Percentiles rank a stretch among this genome's conserved stretches.
These are phyloP conservation scores for Psittacula cyanocephala DNA, from an alignment of 2,113 vertebrate species.

Conservation along the genomic window DNA sequence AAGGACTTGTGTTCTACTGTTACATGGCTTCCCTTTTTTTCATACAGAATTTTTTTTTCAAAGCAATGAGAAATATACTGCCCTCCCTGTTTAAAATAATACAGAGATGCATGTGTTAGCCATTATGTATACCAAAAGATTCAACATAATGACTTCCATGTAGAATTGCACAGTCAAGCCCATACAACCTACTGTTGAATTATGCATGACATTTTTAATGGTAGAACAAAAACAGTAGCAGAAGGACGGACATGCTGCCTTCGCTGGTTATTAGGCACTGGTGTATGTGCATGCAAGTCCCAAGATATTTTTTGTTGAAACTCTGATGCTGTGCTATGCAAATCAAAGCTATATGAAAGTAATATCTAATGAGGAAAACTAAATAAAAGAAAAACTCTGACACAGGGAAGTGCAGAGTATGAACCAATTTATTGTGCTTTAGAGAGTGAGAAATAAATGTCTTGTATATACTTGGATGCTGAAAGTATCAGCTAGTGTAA, in stretches of 20 bases:
- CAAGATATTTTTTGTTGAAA: conserved; percentile 33
- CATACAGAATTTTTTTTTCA: neutral
- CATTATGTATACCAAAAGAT: neutral
- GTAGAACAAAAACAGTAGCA: conserved; percentile 35
- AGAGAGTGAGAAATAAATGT: neutral
- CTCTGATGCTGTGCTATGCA: neutral
- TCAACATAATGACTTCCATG: neutral
- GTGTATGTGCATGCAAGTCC: conserved; percentile 14
- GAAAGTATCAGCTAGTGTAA: neutral
- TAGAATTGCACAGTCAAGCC: neutral
- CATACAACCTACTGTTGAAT: neutral
- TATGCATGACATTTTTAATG: conserved; percentile 51
- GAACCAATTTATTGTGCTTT: neutral
- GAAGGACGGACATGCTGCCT: neutral
- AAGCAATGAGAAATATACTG: neutral
- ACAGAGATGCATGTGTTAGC: neutral
- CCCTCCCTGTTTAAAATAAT: neutral
- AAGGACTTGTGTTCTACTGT: neutral
- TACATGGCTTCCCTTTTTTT: neutral
- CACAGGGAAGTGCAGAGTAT: neutral
- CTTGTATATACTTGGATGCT: neutral
- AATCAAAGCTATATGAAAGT: conserved; percentile 18
- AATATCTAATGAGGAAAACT: conserved; percentile 26
- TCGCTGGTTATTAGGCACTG: neutral
- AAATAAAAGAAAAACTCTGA: neutral